A percentile compares a stretch with the other conserved stretches of the same genome.
phyloP scores from a whole-genome alignment of 2,797 vertebrate genomes.

The Mus caroli region DNA sequence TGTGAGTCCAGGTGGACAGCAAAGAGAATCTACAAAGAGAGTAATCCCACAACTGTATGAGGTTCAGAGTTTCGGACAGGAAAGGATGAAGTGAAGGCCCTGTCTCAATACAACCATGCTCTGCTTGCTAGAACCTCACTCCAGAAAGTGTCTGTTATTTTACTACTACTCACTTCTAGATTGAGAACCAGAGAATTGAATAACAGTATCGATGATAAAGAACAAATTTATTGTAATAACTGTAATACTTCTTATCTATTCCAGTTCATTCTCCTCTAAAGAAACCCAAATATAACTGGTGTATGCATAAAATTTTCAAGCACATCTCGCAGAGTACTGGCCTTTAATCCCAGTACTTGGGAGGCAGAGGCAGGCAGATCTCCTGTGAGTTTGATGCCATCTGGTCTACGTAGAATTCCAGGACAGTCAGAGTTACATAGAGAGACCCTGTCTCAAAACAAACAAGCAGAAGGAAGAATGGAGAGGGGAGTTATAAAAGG shows the following conservation, averaged over 20 bases:
- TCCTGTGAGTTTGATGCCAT: not conserved
- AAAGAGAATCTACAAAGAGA: slow-evolving; percentile 21
- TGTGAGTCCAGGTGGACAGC: not conserved
- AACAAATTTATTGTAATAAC: slow-evolving; percentile 31
- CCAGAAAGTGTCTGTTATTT: not conserved
- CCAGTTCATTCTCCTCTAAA: not conserved
- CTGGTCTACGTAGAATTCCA: not conserved
- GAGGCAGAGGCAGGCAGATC: not conserved
- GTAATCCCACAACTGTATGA: not conserved
- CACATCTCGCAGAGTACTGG: not conserved
- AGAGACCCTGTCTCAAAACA: not conserved
- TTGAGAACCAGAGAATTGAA: slow-evolving; percentile 26
- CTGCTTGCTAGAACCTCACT: not conserved
- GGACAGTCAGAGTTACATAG: not conserved
- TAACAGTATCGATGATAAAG: slow-evolving; percentile 16
- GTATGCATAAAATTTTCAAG: not conserved
- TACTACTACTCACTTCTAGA: not conserved
- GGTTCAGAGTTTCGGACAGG: not conserved
- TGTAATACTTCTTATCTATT: not conserved
- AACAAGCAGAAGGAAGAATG: not conserved
- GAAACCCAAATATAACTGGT: slow-evolving; percentile 23
- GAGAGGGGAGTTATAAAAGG: not conserved
- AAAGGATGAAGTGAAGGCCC: not conserved
- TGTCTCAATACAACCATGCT: not conserved
- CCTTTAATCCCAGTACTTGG: not conserved